Evolutionary conservation across 2,113 vertebrate species (phyloP), one percentile per base, ranked within the genome.

Genomic region (Cyanoramphus novaezelandiae): DNA sequence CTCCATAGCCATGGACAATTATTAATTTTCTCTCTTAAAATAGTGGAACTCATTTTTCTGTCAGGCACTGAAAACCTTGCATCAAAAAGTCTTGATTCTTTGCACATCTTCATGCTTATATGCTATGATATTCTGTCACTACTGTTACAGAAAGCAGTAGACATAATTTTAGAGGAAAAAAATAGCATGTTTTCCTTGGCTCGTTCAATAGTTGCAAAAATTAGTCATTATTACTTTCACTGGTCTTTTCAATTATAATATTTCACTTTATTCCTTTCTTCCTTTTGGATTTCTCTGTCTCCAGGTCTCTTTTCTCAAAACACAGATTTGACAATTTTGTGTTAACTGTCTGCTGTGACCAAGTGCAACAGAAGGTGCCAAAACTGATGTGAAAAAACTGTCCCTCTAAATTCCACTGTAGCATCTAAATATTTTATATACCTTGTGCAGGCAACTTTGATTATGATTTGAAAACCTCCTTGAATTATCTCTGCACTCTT

Each of bases 361-460:
- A 65, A 9, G 31, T 62, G 37, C 69, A 96, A 88, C 43, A 80
- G 17, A 84, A 95, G 85, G 37, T 94, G 70, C n/a, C 83, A 84
- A 96, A 92, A 86, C 11, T n/a, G 46, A 90, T 88, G 72, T 86
- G 87, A 94, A 82, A 96, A 98, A 97, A 86, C 20, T 83, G n/a
- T 55, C 17, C 50, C 74, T 96, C 85, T 80, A 91, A 92, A 67
- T 39, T 50, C 70, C 29, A 82, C 81, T 80, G 68, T 82, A 57
- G 21, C 41, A n/a, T 89, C 82, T 98, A 93, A 98, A 97, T 98
- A 97, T 97, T 98, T 97, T 75, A 98, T 97, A 75, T 69, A 50
- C 12, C 29, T 39, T 88, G 44, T 74, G 31, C 75, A 96, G 76
- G 70, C 82, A 96, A 72, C 4, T 41, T 55, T 44, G 10, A 17